Conservation (phyloP, 2,797 vertebrate species). For the Huso huso region DNA sequence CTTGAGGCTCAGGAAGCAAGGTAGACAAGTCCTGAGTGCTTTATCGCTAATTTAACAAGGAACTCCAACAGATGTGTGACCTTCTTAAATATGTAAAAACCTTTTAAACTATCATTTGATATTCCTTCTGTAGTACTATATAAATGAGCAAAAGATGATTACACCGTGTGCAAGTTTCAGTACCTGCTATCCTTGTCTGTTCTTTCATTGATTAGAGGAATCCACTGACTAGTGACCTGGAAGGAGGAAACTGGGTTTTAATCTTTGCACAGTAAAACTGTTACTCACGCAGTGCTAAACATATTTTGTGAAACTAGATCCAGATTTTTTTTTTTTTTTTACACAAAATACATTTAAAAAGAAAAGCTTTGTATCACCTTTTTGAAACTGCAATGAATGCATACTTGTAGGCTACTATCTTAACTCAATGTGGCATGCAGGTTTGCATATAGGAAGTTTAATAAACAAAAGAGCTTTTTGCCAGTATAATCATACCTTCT, state of each 20-base stretch:
- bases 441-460: too few species aligned
- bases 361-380: neutral
- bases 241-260: slow-evolving; percentile 50
- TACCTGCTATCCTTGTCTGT: slow-evolving; percentile 98
- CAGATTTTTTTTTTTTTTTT: neutral
- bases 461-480: too few species aligned
- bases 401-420: slow-evolving; percentile 93
- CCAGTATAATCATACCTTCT: slow-evolving; percentile 51
- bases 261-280: slow-evolving; percentile 90
- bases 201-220: slow-evolving; percentile 94
- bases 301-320: slow-evolving; percentile 31
- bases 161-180: too few species aligned
- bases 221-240: slow-evolving; percentile 96
- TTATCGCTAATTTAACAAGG: too few species aligned
- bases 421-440: too few species aligned
- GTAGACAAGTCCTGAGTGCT: too few species aligned
- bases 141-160: too few species aligned
- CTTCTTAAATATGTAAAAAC: too few species aligned
- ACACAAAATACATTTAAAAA: slow-evolving; percentile 4
- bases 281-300: slow-evolving; percentile 60
- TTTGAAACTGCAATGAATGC: neutral
- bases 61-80: too few species aligned
- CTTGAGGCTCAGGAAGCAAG: too few species aligned
- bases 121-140: too few species aligned
- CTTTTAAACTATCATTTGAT: too few species aligned